Percentiles rank a stretch among this genome's conserved stretches.
Conservation (phyloP, 2,797 vertebrate species). For the Lepilemur ruficaudatus region DNA sequence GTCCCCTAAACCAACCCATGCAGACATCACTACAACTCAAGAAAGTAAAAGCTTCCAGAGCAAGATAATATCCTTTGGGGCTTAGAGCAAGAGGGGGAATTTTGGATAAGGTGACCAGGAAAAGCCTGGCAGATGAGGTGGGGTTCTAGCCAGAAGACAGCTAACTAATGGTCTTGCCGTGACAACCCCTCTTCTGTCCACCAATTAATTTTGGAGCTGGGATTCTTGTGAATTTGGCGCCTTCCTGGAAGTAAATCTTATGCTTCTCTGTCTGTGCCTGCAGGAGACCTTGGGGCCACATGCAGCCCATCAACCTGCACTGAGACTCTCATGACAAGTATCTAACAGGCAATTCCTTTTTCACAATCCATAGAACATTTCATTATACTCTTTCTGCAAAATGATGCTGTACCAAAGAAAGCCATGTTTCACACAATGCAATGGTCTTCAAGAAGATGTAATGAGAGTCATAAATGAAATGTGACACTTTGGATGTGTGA, state of each 20-base stretch:
- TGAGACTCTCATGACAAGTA: background rate
- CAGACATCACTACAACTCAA: background rate
- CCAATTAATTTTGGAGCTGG: background rate
- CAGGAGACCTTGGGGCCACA: background rate
- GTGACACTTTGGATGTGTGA: background rate
- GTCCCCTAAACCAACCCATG: background rate
- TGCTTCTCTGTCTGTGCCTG: background rate
- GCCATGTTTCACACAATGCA: background rate
- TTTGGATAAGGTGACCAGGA: background rate
- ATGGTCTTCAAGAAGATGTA: background rate
- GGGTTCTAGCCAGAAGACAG: background rate
- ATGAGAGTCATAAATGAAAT: background rate
- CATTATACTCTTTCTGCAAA: background rate
- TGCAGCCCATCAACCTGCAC: background rate
- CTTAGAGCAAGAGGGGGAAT: background rate
- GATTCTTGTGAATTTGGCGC: background rate
- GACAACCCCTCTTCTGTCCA: background rate
- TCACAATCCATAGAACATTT: background rate
- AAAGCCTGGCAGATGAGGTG: background rate
- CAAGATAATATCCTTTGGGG: background rate
- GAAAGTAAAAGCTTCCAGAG: background rate
- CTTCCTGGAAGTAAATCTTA: background rate
- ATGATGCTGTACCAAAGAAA: background rate
- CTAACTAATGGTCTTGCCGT: background rate
- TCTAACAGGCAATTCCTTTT: constrained; percentile 33